Conservation (phyloP, 2,888 invertebrate species). For the Lottia scabra region DNA sequence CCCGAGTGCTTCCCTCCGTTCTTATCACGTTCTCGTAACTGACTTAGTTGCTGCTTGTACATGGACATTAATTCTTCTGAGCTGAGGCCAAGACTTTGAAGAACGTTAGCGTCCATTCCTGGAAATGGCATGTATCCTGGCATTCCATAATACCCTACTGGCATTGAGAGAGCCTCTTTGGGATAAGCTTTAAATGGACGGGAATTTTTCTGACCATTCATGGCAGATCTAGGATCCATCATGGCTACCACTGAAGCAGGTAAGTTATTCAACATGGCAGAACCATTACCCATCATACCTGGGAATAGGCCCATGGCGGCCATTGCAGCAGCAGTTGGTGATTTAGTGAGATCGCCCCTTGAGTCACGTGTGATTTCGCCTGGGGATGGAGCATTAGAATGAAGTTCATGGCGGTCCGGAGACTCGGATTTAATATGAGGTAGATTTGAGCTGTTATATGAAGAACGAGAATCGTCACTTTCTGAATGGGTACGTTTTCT, state of each 20-base stretch:
- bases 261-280: slow-evolving; percentile 11
- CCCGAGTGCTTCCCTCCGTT: not conserved
- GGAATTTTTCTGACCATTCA: slow-evolving; percentile 38
- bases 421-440: slow-evolving; percentile 6
- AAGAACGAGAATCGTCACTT: slow-evolving; percentile 15
- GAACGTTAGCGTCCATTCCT: slow-evolving; percentile 45
- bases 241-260: slow-evolving; percentile 14
- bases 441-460: slow-evolving; percentile 4
- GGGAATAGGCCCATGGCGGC: slow-evolving; percentile 17
- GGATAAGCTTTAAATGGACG: slow-evolving; percentile 76
- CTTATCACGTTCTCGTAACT: slow-evolving; percentile 48
- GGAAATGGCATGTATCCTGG: slow-evolving; percentile 51
- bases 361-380: slow-evolving; percentile 9
- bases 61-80: slow-evolving; percentile 59
- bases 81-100: slow-evolving; percentile 45
- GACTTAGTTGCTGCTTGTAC: slow-evolving; percentile 56
- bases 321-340: slow-evolving; percentile 22
- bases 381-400: slow-evolving; percentile 13
- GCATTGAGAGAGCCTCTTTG: slow-evolving; percentile 76
- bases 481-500: slow-evolving; percentile 19
- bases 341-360: slow-evolving; percentile 29
- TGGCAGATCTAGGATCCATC: slow-evolving; percentile 10
- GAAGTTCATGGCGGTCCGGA: slow-evolving; percentile 12
- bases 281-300: slow-evolving; percentile 16
- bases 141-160: slow-evolving; percentile 69